Base-by-base conservation (phyloP, 2,797 vertebrate species). In the Poliocrania exsul region DNA sequence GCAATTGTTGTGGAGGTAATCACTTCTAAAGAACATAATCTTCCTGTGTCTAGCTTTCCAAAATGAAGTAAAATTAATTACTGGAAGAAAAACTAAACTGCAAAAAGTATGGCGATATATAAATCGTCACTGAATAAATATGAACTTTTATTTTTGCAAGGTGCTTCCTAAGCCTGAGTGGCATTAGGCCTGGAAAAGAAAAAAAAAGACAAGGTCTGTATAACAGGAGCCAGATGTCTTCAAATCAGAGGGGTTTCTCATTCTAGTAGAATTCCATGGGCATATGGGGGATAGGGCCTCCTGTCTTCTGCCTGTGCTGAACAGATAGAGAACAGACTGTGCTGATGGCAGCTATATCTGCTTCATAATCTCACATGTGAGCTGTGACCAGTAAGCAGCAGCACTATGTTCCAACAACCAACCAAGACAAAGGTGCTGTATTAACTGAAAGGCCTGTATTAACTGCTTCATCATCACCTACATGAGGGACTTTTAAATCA, bases 301-400 rank as follows among this genome's bases (percentile, higher is more conserved):
- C 37, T 65, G 62, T 62, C 51, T 84, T 17, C 37, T 67, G 24
- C 42, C 37, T 54, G 35, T 29, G 67, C 72, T 42, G 86, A 92
- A 49, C 66, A 75, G 81, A 86, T 14, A 78, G 57, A 38, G 54
- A 88, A 85, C 90, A 94, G 95, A 75, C 72, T 93, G 95, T 80
- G 67, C 74, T 46, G 74, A 25, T 60, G 81, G 67, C 29, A 92
- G 71, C 0, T 1, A 35, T 70, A 64, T 85, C 71, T 92, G 74
- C 64, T 71, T 86, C 40, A 16, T 33, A 60, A 49, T 85, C 47
- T 89, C 78, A 71, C 40, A 16, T 25, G 23, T 0, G 15, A 82
- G 56, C 78, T 89, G 81, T 77, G 86, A 82, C 44, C 78, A 73
- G 58, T 60, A 88, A 33, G 16, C 77, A 81, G 19, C 49, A 89